Evolutionary conservation across 2,797 vertebrate genomes (phyloP).

Genomic region (Prionace glauca): DNA sequence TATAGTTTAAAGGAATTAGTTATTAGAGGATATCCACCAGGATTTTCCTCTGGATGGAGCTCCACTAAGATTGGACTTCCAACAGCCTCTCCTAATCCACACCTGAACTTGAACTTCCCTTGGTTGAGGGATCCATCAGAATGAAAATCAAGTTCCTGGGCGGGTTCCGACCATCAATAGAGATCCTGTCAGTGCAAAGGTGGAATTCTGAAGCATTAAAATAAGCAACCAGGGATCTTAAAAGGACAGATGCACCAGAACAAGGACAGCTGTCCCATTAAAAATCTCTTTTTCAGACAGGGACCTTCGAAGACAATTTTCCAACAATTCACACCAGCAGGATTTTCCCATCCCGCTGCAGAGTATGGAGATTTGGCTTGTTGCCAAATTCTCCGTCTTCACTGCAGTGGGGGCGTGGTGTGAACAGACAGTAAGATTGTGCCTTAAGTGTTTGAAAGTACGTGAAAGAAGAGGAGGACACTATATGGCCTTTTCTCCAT

Average conservation of each 20-base stretch:
- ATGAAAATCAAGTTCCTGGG: background rate
- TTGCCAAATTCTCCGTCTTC: no score
- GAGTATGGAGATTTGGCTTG: no score
- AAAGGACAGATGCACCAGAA: background rate
- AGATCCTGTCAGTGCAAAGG: background rate
- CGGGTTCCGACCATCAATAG: background rate
- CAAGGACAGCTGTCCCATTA: background rate
- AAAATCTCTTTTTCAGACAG: background rate
- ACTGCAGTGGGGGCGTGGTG: no score
- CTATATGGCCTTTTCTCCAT: background rate
- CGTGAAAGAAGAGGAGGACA: background rate
- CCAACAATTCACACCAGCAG: no score
- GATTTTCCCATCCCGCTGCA: no score
- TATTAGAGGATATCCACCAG: no score
- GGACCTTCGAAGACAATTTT: background rate
- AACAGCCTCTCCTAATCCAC: background rate
- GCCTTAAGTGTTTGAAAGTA: background rate
- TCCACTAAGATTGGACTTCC: background rate
- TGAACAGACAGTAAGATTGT: no score
- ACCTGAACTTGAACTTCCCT: background rate
- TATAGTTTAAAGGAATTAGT: no score
- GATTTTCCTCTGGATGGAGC: background rate
- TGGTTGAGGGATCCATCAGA: background rate
- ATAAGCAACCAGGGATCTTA: background rate
- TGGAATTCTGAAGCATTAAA: background rate